These are phyloP conservation scores for Notodonta ziczac DNA, from an alignment of 2,888 invertebrate species.

Conservation along the genomic window DNA sequence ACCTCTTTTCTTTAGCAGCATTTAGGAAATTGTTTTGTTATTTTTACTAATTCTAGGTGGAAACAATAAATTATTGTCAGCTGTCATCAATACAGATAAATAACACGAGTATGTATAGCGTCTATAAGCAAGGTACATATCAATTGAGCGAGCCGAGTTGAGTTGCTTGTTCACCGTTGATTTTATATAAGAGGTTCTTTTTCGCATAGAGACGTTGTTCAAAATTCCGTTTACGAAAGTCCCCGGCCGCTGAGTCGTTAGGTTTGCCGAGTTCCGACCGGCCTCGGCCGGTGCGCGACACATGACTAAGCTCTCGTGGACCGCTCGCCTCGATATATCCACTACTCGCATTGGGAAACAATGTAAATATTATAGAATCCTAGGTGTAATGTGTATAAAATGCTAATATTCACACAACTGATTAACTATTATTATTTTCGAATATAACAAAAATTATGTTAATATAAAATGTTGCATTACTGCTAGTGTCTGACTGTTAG, in stretches of 20 bases:
- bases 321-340: conserved; percentile 5
- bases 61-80: conserved; percentile 54
- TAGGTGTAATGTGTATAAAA: conserved; percentile 54
- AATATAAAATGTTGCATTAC: conserved; percentile 22
- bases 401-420: conserved; percentile 36
- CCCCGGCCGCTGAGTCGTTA: conserved; percentile 33
- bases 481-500: conserved; percentile 22
- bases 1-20: conserved; percentile 76
- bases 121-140: conserved; percentile 75
- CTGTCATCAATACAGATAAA: conserved; percentile 45
- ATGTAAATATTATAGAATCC: conserved; percentile 53
- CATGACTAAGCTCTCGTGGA: conserved; percentile 49
- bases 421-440: conserved; percentile 7
- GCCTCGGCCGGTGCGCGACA: conserved; percentile 42
- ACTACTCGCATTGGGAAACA: conserved; percentile 35
- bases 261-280: conserved; percentile 57
- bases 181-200: conserved; percentile 73
- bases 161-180: conserved; percentile 50
- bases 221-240: conserved; percentile 67
- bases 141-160: conserved; percentile 64
- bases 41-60: conserved; percentile 59
- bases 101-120: conserved; percentile 47
- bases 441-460: conserved; percentile 5
- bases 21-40: conserved; percentile 76
- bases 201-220: conserved; percentile 77